Base-by-base conservation (phyloP, 2,888 invertebrate species). In the Hydraecia micacea region DNA sequence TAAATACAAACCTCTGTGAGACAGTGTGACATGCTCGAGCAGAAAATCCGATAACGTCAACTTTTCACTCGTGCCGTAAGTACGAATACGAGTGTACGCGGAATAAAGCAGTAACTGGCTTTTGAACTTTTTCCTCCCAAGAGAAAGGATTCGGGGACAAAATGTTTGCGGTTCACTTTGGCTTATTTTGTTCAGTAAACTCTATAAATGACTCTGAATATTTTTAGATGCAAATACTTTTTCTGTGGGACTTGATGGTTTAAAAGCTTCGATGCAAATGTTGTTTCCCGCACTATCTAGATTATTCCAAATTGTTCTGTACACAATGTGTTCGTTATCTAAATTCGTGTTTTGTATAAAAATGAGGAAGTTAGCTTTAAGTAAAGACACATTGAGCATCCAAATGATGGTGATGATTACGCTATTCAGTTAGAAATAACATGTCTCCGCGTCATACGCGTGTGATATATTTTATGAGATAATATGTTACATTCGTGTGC, bases 1-100 rank as follows among this genome's bases (percentile, higher is more conserved):
- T 87, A 86, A 79, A 83, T 77, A 81, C 73, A 79, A 81, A 80
- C 72, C 73, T 79, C 69, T 69, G 66, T 36, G 71, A 73, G 69
- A 79, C 75, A 85, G 68, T 75, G 77, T 78, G 86, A 85, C 72
- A 83, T 81, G 69, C 78, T 67, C 72, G 83, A 81, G 82, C 78
- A 86, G 87, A 84, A 89, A 91, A 89, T 80, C 83, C 85, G 84
- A 91, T 90, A 89, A 80, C 85, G 82, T 87, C 76, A 91, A 91
- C 89, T 91, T 90, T 90, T 86, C 86, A 90, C 83, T 87, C 86
- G 79, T 86, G 77, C 69, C 81, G 73, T 85, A 86, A 89, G 85
- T 86, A 85, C 76, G 75, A 82, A 84, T 74, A 80, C 79, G 80
- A 65, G 70, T 83, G 68, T 86, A 82, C 42, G 82, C 73, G 76